A percentile compares a stretch with the other conserved stretches of the same genome.
phyloP scores from a whole-genome alignment of 2,888 invertebrate genomes.

The Leucophora obtusa region DNA sequence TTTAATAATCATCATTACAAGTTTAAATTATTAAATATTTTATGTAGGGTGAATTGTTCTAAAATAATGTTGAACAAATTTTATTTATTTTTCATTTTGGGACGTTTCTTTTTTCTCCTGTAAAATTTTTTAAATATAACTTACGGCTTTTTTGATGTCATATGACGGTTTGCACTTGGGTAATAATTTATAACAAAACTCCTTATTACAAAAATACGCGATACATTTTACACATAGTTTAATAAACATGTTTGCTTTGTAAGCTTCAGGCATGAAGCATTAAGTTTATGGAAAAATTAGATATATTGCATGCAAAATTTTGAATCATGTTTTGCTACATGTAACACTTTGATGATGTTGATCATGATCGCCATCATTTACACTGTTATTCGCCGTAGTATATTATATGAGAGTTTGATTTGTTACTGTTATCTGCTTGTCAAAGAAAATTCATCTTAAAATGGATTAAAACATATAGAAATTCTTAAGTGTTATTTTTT shows the following conservation, averaged over 20 bases:
- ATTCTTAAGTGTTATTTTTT: conserved; percentile 28
- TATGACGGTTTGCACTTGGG: too few species aligned
- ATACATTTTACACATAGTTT: background rate
- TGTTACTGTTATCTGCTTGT: conserved; percentile 45
- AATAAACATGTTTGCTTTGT: background rate
- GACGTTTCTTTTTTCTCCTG: too few species aligned
- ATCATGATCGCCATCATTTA: conserved; percentile 2
- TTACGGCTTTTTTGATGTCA: too few species aligned
- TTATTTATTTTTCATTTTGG: too few species aligned
- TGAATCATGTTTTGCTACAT: conserved; percentile 6
- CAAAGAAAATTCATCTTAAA: conserved; percentile 45
- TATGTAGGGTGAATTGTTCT: too few species aligned
- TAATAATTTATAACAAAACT: too few species aligned
- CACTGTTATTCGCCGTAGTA: background rate
- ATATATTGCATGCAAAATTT: conserved; percentile 18
- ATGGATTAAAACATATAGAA: conserved; percentile 29
- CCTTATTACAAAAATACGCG: background rate
- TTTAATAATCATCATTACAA: too few species aligned
- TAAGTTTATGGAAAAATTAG: background rate
- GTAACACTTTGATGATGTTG: conserved; percentile 13
- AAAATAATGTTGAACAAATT: too few species aligned
- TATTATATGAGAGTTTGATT: conserved; percentile 14
- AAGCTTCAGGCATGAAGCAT: background rate
- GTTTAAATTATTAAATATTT: too few species aligned
- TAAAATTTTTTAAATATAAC: too few species aligned